Evolutionary conservation across 2,888 invertebrate species (phyloP), one percentile per base, ranked within the genome.

Genomic region (Chymomyza procnemis): DNA sequence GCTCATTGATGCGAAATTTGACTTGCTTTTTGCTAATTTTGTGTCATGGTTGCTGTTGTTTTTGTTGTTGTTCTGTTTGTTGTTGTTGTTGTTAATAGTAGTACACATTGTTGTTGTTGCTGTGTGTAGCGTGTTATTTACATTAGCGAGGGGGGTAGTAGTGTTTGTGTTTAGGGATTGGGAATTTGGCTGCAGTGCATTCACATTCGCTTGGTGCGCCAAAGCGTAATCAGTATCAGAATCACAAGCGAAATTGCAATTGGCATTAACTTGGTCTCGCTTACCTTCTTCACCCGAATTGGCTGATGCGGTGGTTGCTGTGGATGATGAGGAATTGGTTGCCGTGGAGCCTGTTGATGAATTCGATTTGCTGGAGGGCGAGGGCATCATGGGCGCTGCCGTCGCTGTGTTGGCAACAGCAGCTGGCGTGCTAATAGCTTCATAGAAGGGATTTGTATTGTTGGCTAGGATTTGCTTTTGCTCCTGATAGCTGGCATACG

Each of bases 291-390:
- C 89, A 67, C 80, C 81, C 6, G 85, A 84, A 54, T 76, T 69
- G 2, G 77, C 77, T 4, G 85, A 85, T 12, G 80, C 75, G 48
- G 82, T 79, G 73, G 85, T 73, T 14, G 87, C 74, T 64, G 86
- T 75, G 16, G 88, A 79, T 41, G 88, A 84, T 64, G 88, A 86
- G 63, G 86, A 85, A 60, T 73, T 87, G 52, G 83, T 84, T 16
- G 87, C 83, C 19, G 89, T 88, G 21, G 89, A 86, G 64, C 89
- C 88, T 34, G 90, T 87, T 48, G 88, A 88, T 56, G 90, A 89
- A 56, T 89, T 88, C 2, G 90, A 90, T 74, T 90, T 90, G 16
- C 85, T 78, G 54, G 88, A 88, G 2, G 90, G 89, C 58, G 89
- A 89, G 58, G 89, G 89, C 85, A 90, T 83, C 76, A 89, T 87